Evolutionary conservation across 2,113 vertebrate genomes (phyloP), one percentile per base, ranked within the genome.

Genomic region (Uria aalge): DNA sequence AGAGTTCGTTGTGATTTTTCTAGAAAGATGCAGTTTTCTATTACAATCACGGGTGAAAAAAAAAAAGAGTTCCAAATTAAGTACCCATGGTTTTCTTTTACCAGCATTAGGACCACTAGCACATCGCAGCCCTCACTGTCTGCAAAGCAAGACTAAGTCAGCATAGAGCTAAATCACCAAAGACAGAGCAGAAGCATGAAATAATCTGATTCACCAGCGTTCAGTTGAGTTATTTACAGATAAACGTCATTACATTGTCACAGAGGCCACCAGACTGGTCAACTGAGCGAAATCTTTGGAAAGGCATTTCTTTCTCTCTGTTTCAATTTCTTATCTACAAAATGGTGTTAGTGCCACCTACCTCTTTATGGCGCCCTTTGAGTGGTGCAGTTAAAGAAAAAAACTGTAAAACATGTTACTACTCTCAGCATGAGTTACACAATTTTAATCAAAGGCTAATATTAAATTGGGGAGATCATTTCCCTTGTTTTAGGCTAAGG

Each of bases 371-470:
- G 20, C 60, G 43, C 22, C 30, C 52, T 94, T 60, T 21, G 24
- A 75, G 43, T 15, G 17, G 9, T 32, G 56, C 24, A 64, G 23
- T 43, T 18, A 36, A 63, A 75, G 6, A 62, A 50, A 29, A 43
- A 47, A 82, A 23, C 7, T 24, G 18, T 24, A 78, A 78, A 84
- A 40, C 36, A 34, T 6, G 24, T 23, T 85, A 73, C 57, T 52
- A 41, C 22, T 45, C 69, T 84, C 72, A 68, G 63, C 53, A 68
- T 22, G 36, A 84, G 52, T 38, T 84, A 56, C 57, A 85, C 24
- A 53, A 62, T 66, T 92, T 81, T 92, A 91, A 95, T 82, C 57
- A 92, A 82, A 96, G 45, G 30, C 75, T 95, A 91, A 85, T 82
- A 75, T 62, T 92, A 82, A 57, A 92, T 2, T 52, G 22, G n/a